Conservation (phyloP, 2,797 vertebrate genomes). For the Coracias cyanogaster region DNA sequence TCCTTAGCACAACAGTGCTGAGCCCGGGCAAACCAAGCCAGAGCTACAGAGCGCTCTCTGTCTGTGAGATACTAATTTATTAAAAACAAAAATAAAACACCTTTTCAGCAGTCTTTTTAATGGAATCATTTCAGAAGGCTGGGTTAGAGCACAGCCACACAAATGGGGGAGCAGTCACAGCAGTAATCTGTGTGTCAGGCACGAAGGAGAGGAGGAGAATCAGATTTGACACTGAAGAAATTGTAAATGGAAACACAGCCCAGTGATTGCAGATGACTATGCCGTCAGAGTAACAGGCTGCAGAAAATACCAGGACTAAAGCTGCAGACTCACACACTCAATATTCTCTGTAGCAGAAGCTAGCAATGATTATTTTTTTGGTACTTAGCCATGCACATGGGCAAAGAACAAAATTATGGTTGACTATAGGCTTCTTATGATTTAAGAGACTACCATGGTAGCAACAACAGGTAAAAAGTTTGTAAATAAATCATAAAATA, state of each 20-base stretch:
- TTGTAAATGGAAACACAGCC: neutral
- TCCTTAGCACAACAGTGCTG: neutral
- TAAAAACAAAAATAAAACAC: neutral
- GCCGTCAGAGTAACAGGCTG: neutral
- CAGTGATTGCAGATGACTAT: neutral
- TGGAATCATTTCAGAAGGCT: neutral
- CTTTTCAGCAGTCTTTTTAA: neutral
- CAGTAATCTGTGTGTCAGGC: neutral
- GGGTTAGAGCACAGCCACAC: neutral
- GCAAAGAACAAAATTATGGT: neutral
- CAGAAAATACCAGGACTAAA: neutral
- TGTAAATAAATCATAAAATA: neutral
- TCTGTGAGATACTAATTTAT: neutral
- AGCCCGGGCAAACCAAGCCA: neutral
- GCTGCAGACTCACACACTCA: neutral
- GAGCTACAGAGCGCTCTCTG: accelerated
- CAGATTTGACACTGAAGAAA: neutral
- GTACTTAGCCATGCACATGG: neutral
- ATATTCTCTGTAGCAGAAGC: neutral
- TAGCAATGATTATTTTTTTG: neutral
- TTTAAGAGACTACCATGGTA: neutral
- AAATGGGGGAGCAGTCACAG: accelerated
- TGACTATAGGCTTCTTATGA: neutral
- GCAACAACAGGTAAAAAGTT: neutral
- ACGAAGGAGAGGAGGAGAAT: neutral